Evolutionary conservation across 2,888 invertebrate species (phyloP).

Genomic region (Hylaea fasciaria): DNA sequence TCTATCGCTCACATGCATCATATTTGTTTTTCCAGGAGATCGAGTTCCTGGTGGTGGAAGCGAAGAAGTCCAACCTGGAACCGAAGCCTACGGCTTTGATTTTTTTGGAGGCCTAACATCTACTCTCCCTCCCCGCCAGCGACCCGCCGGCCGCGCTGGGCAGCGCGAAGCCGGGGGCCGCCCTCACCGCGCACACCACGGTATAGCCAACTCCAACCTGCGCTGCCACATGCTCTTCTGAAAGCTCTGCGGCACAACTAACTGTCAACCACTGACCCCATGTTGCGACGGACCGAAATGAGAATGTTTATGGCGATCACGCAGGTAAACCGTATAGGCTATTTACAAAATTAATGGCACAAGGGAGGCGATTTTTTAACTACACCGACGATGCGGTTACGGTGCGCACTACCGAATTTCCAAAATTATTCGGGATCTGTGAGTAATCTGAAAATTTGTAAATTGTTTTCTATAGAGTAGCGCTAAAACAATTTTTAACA

Average conservation of each 20-base stretch:
- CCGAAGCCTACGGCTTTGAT: constrained; percentile 96
- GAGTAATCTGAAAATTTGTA: constrained; percentile 71
- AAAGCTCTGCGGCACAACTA: constrained; percentile 45
- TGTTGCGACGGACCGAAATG: constrained; percentile 69
- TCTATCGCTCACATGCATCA: background rate
- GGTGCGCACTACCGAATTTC: constrained; percentile 69
- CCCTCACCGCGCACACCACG: constrained; percentile 86
- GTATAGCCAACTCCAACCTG: constrained; percentile 85
- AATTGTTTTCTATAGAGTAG: constrained; percentile 81
- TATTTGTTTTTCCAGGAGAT: constrained; percentile 87
- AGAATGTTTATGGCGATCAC: constrained; percentile 54
- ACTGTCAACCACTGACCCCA: constrained; percentile 46
- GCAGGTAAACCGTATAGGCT: constrained; percentile 74
- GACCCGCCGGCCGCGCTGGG: constrained; percentile 89
- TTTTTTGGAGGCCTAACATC: constrained; percentile 96
- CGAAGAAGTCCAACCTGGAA: constrained; percentile 95
- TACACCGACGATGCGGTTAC: constrained; percentile 59
- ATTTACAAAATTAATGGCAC: constrained; percentile 75
- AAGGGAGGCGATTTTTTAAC: constrained; percentile 76
- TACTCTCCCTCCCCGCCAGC: constrained; percentile 94
- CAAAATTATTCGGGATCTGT: constrained; percentile 56
- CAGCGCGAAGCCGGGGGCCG: constrained; percentile 85
- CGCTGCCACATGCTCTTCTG: constrained; percentile 85
- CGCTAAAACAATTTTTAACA: constrained; percentile 73
- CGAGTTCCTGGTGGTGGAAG: constrained; percentile 96